These are phyloP conservation scores for Bugula neritina DNA, from an alignment of 2,888 invertebrate genomes.

Conservation along the genomic window DNA sequence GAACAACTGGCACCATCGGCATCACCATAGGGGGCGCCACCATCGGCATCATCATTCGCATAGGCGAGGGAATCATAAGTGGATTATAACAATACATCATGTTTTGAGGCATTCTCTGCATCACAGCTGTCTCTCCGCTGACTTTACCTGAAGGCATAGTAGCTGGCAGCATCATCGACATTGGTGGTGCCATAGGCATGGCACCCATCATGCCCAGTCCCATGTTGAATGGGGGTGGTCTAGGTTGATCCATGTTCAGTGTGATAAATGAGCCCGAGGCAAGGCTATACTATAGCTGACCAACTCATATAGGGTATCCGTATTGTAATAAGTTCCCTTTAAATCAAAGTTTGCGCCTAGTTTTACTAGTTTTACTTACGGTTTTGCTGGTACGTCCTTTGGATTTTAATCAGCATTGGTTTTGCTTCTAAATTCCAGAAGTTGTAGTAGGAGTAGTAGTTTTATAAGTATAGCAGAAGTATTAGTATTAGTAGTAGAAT, in stretches of 20 bases:
- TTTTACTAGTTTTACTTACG: too few relatives aligned
- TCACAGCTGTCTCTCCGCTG: background rate
- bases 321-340: too few relatives aligned
- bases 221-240: background rate
- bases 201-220: background rate
- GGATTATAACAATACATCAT: constrained; percentile 12
- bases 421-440: too few relatives aligned
- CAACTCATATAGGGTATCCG: too few relatives aligned
- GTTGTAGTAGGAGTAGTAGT: too few relatives aligned
- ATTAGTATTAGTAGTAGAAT: too few relatives aligned
- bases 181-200: background rate
- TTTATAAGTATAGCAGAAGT: too few relatives aligned
- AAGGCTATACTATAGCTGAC: too few relatives aligned
- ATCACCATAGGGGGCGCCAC: constrained; percentile 11
- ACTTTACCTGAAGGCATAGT: background rate
- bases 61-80: background rate
- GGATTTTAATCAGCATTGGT: too few relatives aligned
- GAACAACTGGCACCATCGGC: background rate
- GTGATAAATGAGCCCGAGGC: too few relatives aligned
- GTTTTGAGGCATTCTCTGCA: background rate
- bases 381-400: too few relatives aligned
- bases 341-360: too few relatives aligned
- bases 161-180: constrained; percentile 7
- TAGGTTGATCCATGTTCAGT: background rate
- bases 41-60: constrained; percentile 3